Evolutionary conservation across 2,888 invertebrate genomes (phyloP).

Genomic region (Euplagia quadripunctaria): DNA sequence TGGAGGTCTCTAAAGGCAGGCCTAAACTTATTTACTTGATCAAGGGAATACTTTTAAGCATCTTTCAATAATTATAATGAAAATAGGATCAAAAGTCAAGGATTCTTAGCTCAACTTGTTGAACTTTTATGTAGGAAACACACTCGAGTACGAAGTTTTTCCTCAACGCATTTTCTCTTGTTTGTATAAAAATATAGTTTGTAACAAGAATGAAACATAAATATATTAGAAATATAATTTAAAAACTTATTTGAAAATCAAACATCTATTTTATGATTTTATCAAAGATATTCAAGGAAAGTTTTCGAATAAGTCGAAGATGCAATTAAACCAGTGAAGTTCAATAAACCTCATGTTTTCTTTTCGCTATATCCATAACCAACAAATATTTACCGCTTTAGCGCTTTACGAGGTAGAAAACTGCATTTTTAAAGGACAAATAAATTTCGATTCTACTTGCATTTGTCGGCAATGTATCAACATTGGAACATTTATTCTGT

Average conservation of each 20-base stretch:
- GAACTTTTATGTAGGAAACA: conserved; percentile 1
- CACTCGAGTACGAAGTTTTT: too few species aligned
- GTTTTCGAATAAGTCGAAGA: too few species aligned
- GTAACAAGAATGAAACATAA: too few species aligned
- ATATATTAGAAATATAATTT: too few species aligned
- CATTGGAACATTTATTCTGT: conserved; percentile 71
- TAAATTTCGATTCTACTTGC: conserved; percentile 54
- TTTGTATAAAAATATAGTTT: too few species aligned
- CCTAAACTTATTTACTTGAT: too few species aligned
- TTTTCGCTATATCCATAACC: neutral
- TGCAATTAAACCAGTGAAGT: neutral
- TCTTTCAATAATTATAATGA: neutral
- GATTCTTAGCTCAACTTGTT: neutral
- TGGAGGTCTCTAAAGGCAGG: too few species aligned
- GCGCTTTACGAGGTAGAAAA: conserved; percentile 38
- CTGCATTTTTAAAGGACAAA: conserved; percentile 42
- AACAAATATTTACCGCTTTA: conserved; percentile 9
- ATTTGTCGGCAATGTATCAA: conserved; percentile 54
- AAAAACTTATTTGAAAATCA: too few species aligned
- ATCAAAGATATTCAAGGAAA: too few species aligned
- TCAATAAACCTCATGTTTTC: neutral
- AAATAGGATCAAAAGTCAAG: neutral
- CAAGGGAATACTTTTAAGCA: too few species aligned
- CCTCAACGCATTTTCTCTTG: too few species aligned
- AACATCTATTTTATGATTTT: too few species aligned